These are phyloP conservation scores for Drosophila paulistorum DNA, from an alignment of 1,140 invertebrate species.

Conservation along the genomic window DNA sequence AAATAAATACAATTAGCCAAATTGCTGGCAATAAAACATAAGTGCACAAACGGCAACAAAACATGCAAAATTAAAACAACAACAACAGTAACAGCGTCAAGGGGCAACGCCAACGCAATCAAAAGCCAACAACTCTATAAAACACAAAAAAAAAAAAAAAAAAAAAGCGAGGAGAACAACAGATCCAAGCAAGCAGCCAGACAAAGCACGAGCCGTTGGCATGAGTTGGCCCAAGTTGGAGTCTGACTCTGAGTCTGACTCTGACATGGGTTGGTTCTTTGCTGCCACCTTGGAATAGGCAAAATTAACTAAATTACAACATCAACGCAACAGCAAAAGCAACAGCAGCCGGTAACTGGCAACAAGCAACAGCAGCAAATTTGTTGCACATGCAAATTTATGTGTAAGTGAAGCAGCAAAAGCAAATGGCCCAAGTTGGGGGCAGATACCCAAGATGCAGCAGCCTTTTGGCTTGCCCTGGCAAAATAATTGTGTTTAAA, in stretches of 20 bases:
- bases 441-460: slow-evolving; percentile 38
- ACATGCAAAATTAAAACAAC: slow-evolving; percentile 53
- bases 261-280: slow-evolving; percentile 57
- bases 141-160: slow-evolving; percentile 28
- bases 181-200: slow-evolving; percentile 36
- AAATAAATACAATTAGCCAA: slow-evolving; percentile 71
- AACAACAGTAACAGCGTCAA: slow-evolving; percentile 36
- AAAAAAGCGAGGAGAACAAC: slow-evolving; percentile 12
- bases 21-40: slow-evolving; percentile 75
- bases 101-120: slow-evolving; percentile 71
- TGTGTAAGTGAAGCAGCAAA: slow-evolving; percentile 69
- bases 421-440: slow-evolving; percentile 37
- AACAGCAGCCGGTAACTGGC: slow-evolving; percentile 25
- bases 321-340: slow-evolving; percentile 55
- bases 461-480: slow-evolving; percentile 39
- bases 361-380: slow-evolving; percentile 66
- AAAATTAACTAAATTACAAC: slow-evolving; percentile 82
- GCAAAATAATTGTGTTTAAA: slow-evolving; percentile 81
- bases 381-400: slow-evolving; percentile 82
- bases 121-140: slow-evolving; percentile 74
- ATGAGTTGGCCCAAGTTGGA: slow-evolving; percentile 44
- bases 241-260: slow-evolving; percentile 39
- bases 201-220: slow-evolving; percentile 71
- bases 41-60: slow-evolving; percentile 60
- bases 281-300: slow-evolving; percentile 80